A percentile compares a stretch with the other conserved stretches of the same genome.
phyloP scores from a whole-genome alignment of 2,113 vertebrate genomes.

The Brevimyrus niger region DNA sequence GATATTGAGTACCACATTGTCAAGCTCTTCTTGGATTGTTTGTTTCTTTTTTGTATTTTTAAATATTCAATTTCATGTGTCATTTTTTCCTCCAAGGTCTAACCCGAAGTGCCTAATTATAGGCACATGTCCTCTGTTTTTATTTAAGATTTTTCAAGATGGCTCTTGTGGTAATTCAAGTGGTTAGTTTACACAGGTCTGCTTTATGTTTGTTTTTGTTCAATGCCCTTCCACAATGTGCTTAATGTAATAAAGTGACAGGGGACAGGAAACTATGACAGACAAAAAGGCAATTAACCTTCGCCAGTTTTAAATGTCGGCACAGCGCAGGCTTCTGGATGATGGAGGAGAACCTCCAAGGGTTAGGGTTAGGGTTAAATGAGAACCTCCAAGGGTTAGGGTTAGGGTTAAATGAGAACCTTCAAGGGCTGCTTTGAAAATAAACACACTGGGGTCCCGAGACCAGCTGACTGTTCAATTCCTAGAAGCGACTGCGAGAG shows the following conservation, averaged over 20 bases:
- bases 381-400: no score
- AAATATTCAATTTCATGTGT: not conserved
- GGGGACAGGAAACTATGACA: not conserved
- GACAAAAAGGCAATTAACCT: not conserved
- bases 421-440: not conserved
- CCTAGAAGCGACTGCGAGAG: not conserved
- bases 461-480: not conserved
- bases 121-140: not conserved
- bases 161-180: not conserved
- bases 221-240: not conserved
- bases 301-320: not conserved
- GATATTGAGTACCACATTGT: not conserved
- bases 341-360: not conserved
- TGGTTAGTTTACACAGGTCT: not conserved
- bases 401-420: no score
- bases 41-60: not conserved
- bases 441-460: not conserved
- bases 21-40: not conserved
- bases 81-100: not conserved
- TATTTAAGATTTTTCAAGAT: not conserved
- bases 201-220: not conserved
- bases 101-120: not conserved
- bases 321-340: not conserved
- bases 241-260: not conserved
- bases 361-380: no score